phyloP scores from a whole-genome alignment of 2,888 invertebrate species.

The Nudaria mundana region DNA sequence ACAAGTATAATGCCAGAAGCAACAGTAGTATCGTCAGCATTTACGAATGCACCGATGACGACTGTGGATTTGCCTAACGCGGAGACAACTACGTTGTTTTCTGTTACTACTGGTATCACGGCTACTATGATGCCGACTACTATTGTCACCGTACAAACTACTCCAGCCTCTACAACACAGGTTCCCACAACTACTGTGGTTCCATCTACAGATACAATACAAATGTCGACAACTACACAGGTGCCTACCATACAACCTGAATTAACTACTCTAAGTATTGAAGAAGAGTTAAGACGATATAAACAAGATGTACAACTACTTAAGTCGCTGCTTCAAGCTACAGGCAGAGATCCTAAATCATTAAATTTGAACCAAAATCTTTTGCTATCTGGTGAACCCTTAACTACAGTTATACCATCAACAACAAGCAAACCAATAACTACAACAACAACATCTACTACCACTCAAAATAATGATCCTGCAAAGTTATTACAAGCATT shows the following conservation, averaged over 20 bases:
- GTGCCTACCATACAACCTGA: conserved; percentile 31
- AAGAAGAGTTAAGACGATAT: conserved; percentile 51
- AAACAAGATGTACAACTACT: conserved; percentile 54
- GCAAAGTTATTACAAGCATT: conserved; percentile 59
- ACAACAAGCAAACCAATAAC: conserved; percentile 26
- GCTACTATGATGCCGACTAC: conserved; percentile 21
- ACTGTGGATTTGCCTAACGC: conserved; percentile 43
- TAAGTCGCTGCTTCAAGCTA: conserved; percentile 51
- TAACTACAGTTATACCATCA: conserved; percentile 33
- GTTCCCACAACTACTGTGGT: conserved; percentile 30
- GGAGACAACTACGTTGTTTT: conserved; percentile 27
- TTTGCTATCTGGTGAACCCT: conserved; percentile 27
- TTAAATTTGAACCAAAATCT: conserved; percentile 48
- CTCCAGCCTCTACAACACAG: conserved; percentile 26
- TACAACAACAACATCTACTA: conserved; percentile 30
- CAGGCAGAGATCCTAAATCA: conserved; percentile 65
- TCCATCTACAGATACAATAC: conserved; percentile 12
- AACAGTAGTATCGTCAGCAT: conserved; percentile 28
- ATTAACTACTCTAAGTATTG: conserved; percentile 41
- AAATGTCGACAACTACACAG: conserved; percentile 26
- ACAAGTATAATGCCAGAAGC: conserved; percentile 27
- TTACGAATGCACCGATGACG: conserved; percentile 30
- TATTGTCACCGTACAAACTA: conserved; percentile 21
- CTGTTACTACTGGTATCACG: conserved; percentile 25
- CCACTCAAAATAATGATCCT: conserved; percentile 41